These are phyloP conservation scores for Megaustenia siamemsis DNA, from an alignment of 2,888 invertebrate genomes.

Conservation along the genomic window DNA sequence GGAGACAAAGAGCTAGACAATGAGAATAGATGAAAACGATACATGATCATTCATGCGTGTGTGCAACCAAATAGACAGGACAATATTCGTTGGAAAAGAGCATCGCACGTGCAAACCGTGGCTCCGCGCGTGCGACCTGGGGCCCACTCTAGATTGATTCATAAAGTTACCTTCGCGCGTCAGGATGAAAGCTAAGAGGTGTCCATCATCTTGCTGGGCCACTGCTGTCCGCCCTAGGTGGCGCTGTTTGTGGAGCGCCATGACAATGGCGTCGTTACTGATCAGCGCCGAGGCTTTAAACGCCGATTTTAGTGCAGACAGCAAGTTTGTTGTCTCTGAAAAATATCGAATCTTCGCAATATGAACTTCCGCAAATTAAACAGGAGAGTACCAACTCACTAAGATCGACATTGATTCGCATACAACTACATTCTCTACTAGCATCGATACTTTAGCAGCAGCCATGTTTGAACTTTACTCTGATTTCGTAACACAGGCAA, in stretches of 20 bases:
- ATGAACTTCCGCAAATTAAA: too few relatives aligned
- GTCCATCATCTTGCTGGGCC: slow-evolving; percentile 10
- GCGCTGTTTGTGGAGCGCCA: slow-evolving; percentile 18
- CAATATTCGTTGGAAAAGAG: slow-evolving; percentile 4
- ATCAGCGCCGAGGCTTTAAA: too few relatives aligned
- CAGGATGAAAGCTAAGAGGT: slow-evolving; percentile 12
- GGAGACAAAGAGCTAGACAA: slow-evolving; percentile 22
- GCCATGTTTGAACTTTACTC: too few relatives aligned
- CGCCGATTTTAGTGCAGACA: not conserved
- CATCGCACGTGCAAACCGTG: slow-evolving; percentile 31
- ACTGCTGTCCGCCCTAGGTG: slow-evolving; percentile 19
- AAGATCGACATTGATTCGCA: too few relatives aligned
- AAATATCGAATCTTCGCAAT: too few relatives aligned
- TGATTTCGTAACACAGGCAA: too few relatives aligned
- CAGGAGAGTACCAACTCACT: too few relatives aligned
- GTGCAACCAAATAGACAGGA: slow-evolving; percentile 34
- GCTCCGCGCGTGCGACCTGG: slow-evolving; percentile 19
- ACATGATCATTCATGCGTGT: slow-evolving; percentile 24
- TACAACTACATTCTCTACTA: too few relatives aligned
- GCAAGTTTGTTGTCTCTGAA: not conserved
- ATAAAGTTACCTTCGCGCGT: slow-evolving; percentile 29
- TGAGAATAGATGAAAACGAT: not conserved
- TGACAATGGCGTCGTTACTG: slow-evolving; percentile 30
- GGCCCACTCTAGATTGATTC: slow-evolving; percentile 22
- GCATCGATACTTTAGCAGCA: not conserved